Conservation (phyloP, 2,888 invertebrate species). For the Cephus rjabovi region DNA sequence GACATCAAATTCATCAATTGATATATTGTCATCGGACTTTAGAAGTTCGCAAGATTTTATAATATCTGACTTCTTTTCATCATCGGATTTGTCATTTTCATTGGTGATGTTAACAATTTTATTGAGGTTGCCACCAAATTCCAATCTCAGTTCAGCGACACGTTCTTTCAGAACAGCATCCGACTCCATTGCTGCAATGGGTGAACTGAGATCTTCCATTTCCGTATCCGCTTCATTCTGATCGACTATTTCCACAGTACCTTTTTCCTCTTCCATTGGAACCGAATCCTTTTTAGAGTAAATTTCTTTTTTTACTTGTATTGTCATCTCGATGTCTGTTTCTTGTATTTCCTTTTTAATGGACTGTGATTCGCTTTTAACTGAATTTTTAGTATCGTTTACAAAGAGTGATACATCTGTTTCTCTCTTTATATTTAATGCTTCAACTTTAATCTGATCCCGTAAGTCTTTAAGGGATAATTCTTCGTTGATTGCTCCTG, state of each 20-base stretch:
- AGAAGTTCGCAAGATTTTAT: constrained; percentile 38
- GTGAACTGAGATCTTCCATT: constrained; percentile 65
- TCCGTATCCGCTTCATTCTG: constrained; percentile 58
- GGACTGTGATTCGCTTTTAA: constrained; percentile 22
- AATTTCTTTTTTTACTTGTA: constrained; percentile 9
- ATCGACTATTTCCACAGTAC: constrained; percentile 65
- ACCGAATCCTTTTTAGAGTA: constrained; percentile 17
- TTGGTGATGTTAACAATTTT: constrained; percentile 39
- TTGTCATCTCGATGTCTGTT: neutral
- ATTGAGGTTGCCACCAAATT: constrained; percentile 58
- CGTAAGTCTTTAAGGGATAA: constrained; percentile 6
- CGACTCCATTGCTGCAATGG: constrained; percentile 62
- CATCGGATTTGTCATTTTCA: constrained; percentile 46
- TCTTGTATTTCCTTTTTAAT: constrained; percentile 18
- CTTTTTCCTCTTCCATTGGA: constrained; percentile 38
- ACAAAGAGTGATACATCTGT: constrained; percentile 11
- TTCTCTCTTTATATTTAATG: constrained; percentile 13
- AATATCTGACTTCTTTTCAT: constrained; percentile 31
- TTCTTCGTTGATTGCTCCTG: constrained; percentile 51
- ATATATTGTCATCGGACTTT: constrained; percentile 48
- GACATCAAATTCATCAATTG: constrained; percentile 63
- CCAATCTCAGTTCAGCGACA: constrained; percentile 67
- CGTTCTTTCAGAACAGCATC: constrained; percentile 66
- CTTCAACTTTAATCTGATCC: constrained; percentile 19
- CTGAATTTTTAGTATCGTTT: neutral